phyloP scores from a whole-genome alignment of 2,888 invertebrate genomes.

The Harpalus rufipes region DNA sequence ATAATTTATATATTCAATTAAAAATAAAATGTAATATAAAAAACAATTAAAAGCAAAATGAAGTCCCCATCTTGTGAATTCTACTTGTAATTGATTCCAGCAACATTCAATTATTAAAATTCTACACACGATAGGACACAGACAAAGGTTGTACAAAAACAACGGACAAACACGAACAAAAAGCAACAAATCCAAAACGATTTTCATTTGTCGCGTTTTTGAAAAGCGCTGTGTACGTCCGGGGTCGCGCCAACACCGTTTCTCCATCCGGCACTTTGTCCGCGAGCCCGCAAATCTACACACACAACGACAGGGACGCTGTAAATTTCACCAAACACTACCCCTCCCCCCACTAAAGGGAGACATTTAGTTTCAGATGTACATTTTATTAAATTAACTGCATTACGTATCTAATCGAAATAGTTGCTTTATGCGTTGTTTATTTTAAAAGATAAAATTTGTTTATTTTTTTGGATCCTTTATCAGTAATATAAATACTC shows the following conservation, averaged over 20 bases:
- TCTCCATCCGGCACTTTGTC: slow-evolving; percentile 56
- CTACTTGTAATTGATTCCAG: slow-evolving; percentile 26
- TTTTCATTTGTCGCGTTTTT: slow-evolving; percentile 58
- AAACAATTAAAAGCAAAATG: slow-evolving; percentile 14
- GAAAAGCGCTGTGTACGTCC: slow-evolving; percentile 45
- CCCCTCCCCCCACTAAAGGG: neutral
- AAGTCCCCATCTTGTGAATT: slow-evolving; percentile 1
- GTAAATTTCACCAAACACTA: neutral
- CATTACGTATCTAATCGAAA: too few species aligned
- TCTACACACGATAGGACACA: slow-evolving; percentile 61
- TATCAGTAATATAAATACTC: too few species aligned
- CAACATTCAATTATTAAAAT: slow-evolving; percentile 56
- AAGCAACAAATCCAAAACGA: slow-evolving; percentile 50
- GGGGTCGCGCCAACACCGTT: slow-evolving; percentile 38
- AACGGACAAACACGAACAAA: slow-evolving; percentile 50
- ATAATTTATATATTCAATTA: neutral
- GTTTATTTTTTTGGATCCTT: too few species aligned
- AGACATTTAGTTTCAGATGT: neutral
- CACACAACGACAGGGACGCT: neutral
- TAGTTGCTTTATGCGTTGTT: too few species aligned
- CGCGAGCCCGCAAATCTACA: slow-evolving; percentile 14
- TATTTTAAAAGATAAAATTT: too few species aligned
- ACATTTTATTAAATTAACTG: too few species aligned
- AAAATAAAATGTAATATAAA: slow-evolving; percentile 39
- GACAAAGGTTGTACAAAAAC: slow-evolving; percentile 56